These are phyloP conservation scores for Chrysolina haemoptera DNA, from an alignment of 2,888 invertebrate species.

Conservation along the genomic window DNA sequence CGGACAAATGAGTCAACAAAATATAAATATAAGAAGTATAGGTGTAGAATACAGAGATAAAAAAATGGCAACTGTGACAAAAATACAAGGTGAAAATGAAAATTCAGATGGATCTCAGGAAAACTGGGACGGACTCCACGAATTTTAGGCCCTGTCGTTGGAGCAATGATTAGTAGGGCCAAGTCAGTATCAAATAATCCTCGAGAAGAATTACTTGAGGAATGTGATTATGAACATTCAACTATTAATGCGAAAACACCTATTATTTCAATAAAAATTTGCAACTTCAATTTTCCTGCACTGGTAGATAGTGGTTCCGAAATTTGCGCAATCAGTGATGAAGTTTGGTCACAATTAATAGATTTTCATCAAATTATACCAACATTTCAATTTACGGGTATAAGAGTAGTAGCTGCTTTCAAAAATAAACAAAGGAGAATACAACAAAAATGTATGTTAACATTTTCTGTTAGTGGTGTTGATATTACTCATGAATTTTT, in stretches of 20 bases:
- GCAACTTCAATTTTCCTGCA: not conserved
- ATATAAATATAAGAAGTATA: too few species aligned
- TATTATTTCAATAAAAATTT: not conserved
- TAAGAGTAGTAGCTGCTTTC: slow-evolving; percentile 26
- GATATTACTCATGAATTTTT: too few species aligned
- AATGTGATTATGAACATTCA: not conserved
- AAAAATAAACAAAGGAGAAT: slow-evolving; percentile 23
- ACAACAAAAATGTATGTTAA: not conserved
- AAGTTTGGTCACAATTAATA: slow-evolving; percentile 18
- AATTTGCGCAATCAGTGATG: slow-evolving; percentile 23
- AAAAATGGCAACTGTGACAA: too few species aligned
- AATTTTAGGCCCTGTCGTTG: too few species aligned
- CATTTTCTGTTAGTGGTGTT: slow-evolving; percentile 7
- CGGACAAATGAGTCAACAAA: too few species aligned
- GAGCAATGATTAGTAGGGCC: too few species aligned
- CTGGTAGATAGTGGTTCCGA: slow-evolving; percentile 21
- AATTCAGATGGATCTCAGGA: too few species aligned
- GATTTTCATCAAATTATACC: slow-evolving; percentile 24
- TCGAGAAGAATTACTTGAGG: not conserved
- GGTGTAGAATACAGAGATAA: too few species aligned
- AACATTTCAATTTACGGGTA: slow-evolving; percentile 21
- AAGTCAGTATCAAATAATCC: not conserved
- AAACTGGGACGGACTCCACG: too few species aligned
- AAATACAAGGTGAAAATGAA: too few species aligned
- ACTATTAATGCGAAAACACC: not conserved